Evolutionary conservation across 2,113 vertebrate species (phyloP), one percentile per base, ranked within the genome.

Genomic region (Uropsilus gracilis): DNA sequence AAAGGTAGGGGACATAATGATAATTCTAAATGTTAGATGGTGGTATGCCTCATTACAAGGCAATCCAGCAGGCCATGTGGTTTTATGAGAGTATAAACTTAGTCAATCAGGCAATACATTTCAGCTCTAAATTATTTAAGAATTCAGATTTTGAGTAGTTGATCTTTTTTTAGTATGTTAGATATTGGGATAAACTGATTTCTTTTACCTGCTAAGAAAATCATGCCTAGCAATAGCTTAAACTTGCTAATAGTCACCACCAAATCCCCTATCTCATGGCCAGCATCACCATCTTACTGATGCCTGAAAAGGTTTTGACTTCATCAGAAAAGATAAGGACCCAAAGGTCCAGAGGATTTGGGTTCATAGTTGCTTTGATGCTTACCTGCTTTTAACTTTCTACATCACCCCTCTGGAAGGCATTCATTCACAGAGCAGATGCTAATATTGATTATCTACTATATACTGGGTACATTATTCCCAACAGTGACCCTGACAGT

Each of bases 351-450:
- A 86, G 44, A 50, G 32, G 26, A 4, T 32, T 69, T 87, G 14
- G 7, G 5, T 81, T 46, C 55, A 0, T 22, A 72, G 64, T 90
- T 66, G 32, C 55, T 83, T 94, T 84, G 64, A 80, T 46, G 87
- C 5, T 37, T 82, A 73, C 9, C 53, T 48, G 37, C 4, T 93
- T 91, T 83, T n/a, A 87, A 86, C 82, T 63, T 95, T 88, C 69
- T 90, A 18, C 4, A 5, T 73, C 13, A 8, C 12, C 2, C n/a
- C 12, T 85, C 32, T 32, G 17, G 20, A 57, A 78, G 4, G 20
- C 39, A 61, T 76, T 64, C 18, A 64, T 66, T 93, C 53, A 61
- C 11, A 89, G 63, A 91, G 83, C n/a, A 68, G 64, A 37, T 90
- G 30, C 59, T 86, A 64, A 13, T 32, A 63, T 44, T 20, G 50